Evolutionary conservation across 35 echinoderm and acorn worm genomes (phyloP).

Genomic region (Eucidaris tribuloides): DNA sequence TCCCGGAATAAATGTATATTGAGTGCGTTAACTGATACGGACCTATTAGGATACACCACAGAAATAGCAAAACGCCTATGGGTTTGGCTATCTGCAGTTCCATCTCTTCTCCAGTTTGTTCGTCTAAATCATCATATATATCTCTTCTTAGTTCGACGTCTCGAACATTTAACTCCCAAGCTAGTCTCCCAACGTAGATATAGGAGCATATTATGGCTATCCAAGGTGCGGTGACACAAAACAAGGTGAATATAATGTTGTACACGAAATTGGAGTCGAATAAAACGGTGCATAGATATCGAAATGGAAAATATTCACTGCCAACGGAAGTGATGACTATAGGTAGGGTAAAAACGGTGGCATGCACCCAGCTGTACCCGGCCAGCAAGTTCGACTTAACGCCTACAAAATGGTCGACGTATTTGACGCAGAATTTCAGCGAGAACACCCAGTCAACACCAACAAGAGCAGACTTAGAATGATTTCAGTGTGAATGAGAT

Average conservation of each 20-base stretch:
- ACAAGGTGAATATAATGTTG: not conserved
- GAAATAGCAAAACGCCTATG: not conserved
- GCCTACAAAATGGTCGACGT: not conserved
- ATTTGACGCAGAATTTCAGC: not conserved
- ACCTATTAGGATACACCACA: slow-evolving; percentile 20
- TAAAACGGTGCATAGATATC: not conserved
- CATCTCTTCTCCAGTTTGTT: not conserved
- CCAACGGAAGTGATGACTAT: slow-evolving; percentile 6
- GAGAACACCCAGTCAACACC: slow-evolving; percentile 3
- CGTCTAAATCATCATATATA: not conserved
- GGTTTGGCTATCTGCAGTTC: not conserved
- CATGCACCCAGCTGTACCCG: slow-evolving; percentile 2
- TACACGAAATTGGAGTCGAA: not conserved
- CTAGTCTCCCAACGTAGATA: not conserved
- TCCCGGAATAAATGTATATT: slow-evolving; percentile 6
- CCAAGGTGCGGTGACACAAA: slow-evolving; percentile 14
- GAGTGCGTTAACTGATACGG: not conserved
- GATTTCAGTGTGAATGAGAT: not conserved
- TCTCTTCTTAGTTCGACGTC: not conserved
- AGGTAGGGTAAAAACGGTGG: not conserved
- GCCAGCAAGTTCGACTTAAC: not conserved
- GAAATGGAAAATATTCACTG: not conserved
- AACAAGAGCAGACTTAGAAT: not conserved
- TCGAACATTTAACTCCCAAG: not conserved
- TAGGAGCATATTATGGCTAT: not conserved